Evolutionary conservation across 2,888 invertebrate genomes (phyloP).

Genomic region (Ctena decussata): DNA sequence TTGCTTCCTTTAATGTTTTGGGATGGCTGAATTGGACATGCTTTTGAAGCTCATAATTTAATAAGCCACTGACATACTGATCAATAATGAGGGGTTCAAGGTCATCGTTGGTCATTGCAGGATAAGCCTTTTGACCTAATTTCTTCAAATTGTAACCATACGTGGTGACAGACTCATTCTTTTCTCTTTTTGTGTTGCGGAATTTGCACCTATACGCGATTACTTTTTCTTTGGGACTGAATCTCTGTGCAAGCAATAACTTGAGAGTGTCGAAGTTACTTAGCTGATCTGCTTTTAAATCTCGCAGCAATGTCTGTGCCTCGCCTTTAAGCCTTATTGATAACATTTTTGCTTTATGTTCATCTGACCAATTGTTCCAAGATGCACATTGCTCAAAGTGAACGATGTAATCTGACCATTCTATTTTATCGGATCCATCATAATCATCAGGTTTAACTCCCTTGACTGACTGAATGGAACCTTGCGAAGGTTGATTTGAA

Average conservation of each 20-base stretch:
- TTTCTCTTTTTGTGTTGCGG: conserved; percentile 16
- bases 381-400: background rate
- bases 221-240: conserved; percentile 29
- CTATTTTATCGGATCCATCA: conserved; percentile 2
- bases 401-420: background rate
- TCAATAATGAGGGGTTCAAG: conserved; percentile 19
- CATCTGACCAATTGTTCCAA: conserved; percentile 12
- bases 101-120: background rate
- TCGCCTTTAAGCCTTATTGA: background rate
- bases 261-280: background rate
- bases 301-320: conserved; percentile 4
- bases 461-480: background rate
- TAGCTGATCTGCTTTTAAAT: background rate
- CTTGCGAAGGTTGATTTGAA: background rate
- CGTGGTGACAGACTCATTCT: conserved; percentile 20
- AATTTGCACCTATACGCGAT: conserved; percentile 41
- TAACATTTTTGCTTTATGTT: background rate
- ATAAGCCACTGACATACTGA: conserved; percentile 27
- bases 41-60: conserved; percentile 26
- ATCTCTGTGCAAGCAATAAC: conserved; percentile 11
- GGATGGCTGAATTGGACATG: conserved; percentile 33
- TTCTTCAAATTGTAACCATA: conserved; percentile 25
- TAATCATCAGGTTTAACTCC: conserved; percentile 3
- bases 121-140: conserved; percentile 28
- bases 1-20: conserved; percentile 10